Base-by-base conservation (phyloP, 2,113 vertebrate species). In the Callospermophilus lateralis region DNA sequence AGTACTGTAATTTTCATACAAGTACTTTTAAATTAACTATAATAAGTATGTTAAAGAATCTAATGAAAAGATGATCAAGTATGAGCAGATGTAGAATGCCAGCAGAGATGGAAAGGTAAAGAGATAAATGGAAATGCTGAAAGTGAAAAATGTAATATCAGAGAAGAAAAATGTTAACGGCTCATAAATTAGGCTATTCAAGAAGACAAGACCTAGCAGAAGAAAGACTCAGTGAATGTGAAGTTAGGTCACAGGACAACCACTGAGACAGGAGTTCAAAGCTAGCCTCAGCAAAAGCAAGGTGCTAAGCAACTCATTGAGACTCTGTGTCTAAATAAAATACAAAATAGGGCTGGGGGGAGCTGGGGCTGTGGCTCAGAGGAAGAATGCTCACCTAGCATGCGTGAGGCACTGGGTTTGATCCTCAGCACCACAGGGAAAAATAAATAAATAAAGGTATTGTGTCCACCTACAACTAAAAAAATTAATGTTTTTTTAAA, bases 61-160 rank as follows among this genome's bases (percentile, higher is more conserved):
- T 85, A 77, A 67, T 12, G 58, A 89, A 92, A 92, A 96, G n/a
- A 79, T 81, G 48, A 77, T 63, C 16, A 81, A 65, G 6, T 73
- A 20, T 67, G 42, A 81, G n/a, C 51, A 93, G 61, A 77, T 55
- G 61, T 39, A 20, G 20, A 91, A 93, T 79, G 79, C 93, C 87
- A 85, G 84, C 45, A 96, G 15, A 88, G 70, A 87, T 53, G 26
- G 30, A 87, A 90, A 96, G 30, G 85, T 3, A 93, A 68, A 85
- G 28, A 95, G 53, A 84, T 67, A 95, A 92, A 93, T 32, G 61
- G 45, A 95, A 93, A 91, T 51, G 24, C 16, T 34, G 84, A n/a
- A 95, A 85, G 74, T 93, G 16, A 85, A 92, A 92, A 95, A 92
- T 28, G 26, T 10, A 63, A 16, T 51, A 92, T 81, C 42, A 95